Evolutionary conservation across 2,888 invertebrate species (phyloP).

Genomic region (Magallana nippona): DNA sequence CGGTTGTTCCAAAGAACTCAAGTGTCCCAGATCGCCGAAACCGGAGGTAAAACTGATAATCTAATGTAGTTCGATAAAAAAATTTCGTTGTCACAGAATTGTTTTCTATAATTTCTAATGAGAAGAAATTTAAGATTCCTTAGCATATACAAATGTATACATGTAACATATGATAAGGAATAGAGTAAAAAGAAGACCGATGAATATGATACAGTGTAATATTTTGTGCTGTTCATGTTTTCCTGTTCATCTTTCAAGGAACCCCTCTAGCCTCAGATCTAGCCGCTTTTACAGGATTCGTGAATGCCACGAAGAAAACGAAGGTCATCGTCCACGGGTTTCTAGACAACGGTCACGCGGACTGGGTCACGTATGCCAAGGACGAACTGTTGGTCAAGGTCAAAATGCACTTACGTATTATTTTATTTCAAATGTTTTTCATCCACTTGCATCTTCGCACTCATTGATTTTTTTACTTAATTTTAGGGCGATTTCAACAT

Average conservation of each 20-base stretch:
- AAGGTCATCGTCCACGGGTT: constrained; percentile 62
- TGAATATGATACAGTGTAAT: too few relatives aligned
- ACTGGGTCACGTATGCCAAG: constrained; percentile 53
- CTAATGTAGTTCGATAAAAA: too few relatives aligned
- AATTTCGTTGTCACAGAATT: too few relatives aligned
- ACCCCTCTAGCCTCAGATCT: neutral
- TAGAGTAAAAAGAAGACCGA: too few relatives aligned
- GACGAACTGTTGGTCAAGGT: constrained; percentile 61
- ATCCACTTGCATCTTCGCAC: too few relatives aligned
- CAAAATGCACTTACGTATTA: neutral
- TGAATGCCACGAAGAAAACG: constrained; percentile 46
- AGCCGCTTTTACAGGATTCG: neutral
- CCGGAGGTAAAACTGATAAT: neutral
- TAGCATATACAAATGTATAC: too few relatives aligned
- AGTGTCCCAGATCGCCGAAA: neutral
- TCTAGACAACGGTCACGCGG: constrained; percentile 50
- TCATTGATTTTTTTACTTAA: too few relatives aligned
- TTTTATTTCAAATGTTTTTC: neutral
- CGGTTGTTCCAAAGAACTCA: constrained; percentile 26
- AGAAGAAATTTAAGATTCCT: too few relatives aligned
- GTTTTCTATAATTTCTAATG: too few relatives aligned
- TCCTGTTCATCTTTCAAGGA: neutral
- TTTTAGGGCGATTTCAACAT: constrained; percentile 66
- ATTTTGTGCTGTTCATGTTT: too few relatives aligned
- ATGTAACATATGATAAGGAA: too few relatives aligned